A percentile compares a stretch with the other conserved stretches of the same genome.
Evolutionary conservation across 2,888 invertebrate genomes (phyloP).

Genomic region (Lycocerus yunnanus): DNA sequence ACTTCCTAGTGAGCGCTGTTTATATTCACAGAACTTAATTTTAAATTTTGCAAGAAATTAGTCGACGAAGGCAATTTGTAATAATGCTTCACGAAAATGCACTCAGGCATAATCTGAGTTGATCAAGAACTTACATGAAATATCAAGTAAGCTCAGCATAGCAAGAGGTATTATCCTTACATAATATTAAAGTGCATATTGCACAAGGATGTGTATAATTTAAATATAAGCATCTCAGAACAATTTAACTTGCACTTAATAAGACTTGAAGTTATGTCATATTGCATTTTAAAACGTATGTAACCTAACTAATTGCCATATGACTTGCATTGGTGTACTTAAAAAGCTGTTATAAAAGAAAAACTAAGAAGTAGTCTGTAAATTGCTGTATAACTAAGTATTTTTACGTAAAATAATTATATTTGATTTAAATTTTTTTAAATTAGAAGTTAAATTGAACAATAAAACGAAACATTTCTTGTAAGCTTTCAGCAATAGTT

Average conservation of each 20-base stretch:
- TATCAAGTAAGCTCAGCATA: background rate
- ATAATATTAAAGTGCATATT: slow-evolving; percentile 1
- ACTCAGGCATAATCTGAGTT: background rate
- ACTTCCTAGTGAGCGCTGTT: background rate
- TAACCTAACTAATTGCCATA: background rate
- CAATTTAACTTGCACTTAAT: background rate
- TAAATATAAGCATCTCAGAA: background rate
- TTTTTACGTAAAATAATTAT: too few species aligned
- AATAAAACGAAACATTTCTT: too few species aligned
- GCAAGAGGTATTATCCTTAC: background rate
- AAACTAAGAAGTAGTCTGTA: too few species aligned
- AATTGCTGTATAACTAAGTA: too few species aligned
- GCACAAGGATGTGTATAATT: background rate
- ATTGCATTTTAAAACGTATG: background rate
- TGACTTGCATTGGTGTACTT: too few species aligned
- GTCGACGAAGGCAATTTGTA: background rate
- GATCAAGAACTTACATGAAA: background rate
- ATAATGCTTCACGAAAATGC: background rate
- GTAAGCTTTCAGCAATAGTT: too few species aligned
- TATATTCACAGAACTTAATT: background rate
- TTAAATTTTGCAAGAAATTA: background rate
- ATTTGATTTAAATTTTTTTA: too few species aligned
- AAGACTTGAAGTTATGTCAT: background rate
- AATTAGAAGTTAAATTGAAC: too few species aligned
- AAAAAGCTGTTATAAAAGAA: too few species aligned